These are phyloP conservation scores for Carollia perspicillata DNA, from an alignment of 2,113 vertebrate species.

Conservation along the genomic window DNA sequence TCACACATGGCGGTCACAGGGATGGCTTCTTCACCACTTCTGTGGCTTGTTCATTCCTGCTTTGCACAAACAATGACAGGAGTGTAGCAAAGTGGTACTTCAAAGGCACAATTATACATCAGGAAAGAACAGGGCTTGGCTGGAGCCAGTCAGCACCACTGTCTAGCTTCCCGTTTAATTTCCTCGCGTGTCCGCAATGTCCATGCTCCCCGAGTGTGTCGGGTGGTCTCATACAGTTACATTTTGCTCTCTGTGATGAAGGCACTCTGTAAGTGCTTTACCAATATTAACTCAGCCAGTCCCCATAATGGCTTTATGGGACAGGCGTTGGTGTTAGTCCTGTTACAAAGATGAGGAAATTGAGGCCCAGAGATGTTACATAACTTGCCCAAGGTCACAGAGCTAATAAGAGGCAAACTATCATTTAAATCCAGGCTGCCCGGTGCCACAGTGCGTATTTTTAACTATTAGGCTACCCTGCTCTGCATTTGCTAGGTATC, in stretches of 20 bases:
- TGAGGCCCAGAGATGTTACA: background rate
- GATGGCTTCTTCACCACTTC: fast-evolving
- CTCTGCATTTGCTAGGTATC: background rate
- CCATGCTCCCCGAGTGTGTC: background rate
- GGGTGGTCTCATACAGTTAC: background rate
- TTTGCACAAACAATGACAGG: background rate
- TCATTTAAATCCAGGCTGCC: background rate
- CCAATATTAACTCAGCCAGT: background rate
- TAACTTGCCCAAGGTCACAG: background rate
- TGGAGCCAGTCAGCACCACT: background rate
- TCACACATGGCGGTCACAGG: background rate
- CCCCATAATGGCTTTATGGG: background rate
- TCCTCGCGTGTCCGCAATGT: fast-evolving
- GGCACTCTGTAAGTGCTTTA: background rate
- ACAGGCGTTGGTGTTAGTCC: background rate
- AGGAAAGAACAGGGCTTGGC: background rate
- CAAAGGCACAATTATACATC: background rate
- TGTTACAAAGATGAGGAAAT: background rate
- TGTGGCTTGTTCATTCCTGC: background rate
- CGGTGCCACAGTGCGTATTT: background rate
- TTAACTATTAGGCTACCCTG: background rate
- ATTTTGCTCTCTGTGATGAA: background rate
- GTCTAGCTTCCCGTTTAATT: background rate
- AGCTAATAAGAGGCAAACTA: background rate
- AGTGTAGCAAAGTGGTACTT: background rate